Evolutionary conservation across 2,113 vertebrate species (phyloP), one percentile per base, ranked within the genome.

Genomic region (Tricholaema leucomelas): DNA sequence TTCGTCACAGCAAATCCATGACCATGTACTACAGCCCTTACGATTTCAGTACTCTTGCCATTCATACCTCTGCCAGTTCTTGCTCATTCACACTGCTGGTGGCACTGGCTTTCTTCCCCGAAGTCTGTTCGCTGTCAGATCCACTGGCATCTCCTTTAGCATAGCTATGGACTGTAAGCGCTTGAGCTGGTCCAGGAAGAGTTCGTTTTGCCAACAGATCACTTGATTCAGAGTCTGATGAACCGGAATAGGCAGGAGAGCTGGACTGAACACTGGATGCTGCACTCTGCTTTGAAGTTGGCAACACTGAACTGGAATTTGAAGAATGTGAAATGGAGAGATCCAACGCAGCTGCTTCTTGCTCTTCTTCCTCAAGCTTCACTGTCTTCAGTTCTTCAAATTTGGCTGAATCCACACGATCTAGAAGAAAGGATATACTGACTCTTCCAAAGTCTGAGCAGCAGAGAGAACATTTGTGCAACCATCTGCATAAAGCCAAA

Each of bases 151-250:
- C 91, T 71, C 98, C 98, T 55, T 93, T 95, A 35, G 98, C 97
- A 23, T 98, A 99, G 96, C 98, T 98, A 61, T 99, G 98, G 18
- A 98, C 98, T 15, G 98, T 98, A 61, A 99, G 95, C 60, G 98
- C 96, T 52, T 98, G 98, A 9, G 98, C 97, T 54, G 98, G 97
- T 77, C 98, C 98, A 42, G 98, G 93, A 33, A 97, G 86, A 52
- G 97, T 98, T 91, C 86, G 97, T 91, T 98, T 98, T 70, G 98
- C 97, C 85, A 98, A 95, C 48, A 96, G 93, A 71, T 98, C 98
- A 36, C 97, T 97, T 1, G 98, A 97, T 16, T 99, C 99, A 28
- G 98, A 98, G 91, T 98, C 97, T 3, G 98, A 98, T 77, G 95
- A 97, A 69, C 88, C 31, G 18, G 97, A 98, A 92, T 96, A 95